phyloP scores from a whole-genome alignment of 2,797 vertebrate genomes.

The Chrysocyon brachyurus region DNA sequence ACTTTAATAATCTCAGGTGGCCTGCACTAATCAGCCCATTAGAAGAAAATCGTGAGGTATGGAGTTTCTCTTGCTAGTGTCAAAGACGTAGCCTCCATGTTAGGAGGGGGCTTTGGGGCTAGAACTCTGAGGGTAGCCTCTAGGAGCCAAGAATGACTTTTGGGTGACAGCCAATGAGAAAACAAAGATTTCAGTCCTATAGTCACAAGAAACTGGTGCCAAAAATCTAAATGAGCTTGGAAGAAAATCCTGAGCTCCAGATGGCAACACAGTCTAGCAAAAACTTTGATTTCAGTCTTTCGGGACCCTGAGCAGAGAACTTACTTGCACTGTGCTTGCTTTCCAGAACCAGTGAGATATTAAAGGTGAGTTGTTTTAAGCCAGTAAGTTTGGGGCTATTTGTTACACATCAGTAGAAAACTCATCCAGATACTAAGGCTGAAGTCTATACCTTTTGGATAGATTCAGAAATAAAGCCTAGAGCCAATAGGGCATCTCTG shows the following conservation, averaged over 20 bases:
- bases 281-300: not conserved
- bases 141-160: not conserved
- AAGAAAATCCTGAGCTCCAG: not conserved
- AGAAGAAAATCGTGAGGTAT: not conserved
- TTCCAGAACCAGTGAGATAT: not conserved
- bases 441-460: not conserved
- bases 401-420: not conserved
- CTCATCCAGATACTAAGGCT: not conserved
- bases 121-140: not conserved
- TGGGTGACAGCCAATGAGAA: not conserved
- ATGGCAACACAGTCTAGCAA: not conserved
- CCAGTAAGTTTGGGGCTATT: not conserved
- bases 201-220: not conserved
- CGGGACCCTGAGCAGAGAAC: not conserved
- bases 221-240: not conserved
- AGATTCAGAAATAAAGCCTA: conserved; percentile 23
- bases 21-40: not conserved
- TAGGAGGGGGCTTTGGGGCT: not conserved
- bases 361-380: not conserved
- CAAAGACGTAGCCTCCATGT: not conserved
- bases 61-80: not conserved
- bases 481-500: not conserved
- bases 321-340: not conserved
- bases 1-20: not conserved
- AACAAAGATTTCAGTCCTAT: not conserved